Evolutionary conservation across 2,797 vertebrate species (phyloP), one percentile per base, ranked within the genome.

Genomic region (Margarornis squamiger): DNA sequence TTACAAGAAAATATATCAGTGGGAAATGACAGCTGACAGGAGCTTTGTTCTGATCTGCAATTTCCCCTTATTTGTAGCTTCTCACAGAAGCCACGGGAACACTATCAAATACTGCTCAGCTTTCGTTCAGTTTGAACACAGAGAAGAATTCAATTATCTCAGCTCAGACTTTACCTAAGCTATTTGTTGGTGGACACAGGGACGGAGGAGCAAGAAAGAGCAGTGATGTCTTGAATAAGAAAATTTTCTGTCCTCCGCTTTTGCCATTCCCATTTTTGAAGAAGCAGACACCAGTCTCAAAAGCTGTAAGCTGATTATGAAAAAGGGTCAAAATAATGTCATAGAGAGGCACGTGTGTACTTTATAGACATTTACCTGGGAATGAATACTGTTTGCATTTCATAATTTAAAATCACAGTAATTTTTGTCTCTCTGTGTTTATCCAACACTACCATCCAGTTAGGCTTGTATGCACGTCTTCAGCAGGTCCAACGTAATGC

Each of bases 1-100:
- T 96, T 96, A 93, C 66, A 88, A 63, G 83, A 94, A 97, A 95
- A 95, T 79, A 51, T 67, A 87, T 95, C 88, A 91, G 68, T 55
- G 43, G 49, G 63, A 96, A 95, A 91, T 82, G 91, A 95, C 91
- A 97, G 77, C 67, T 93, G 84, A 91, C 86, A 90, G 61, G 86
- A 80, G 18, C 32, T 95, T 96, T 92, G 78, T 96, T 96, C 71
- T 92, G 91, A 96, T 90, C 95, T 71, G 27, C 71, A 83, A 41
- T 97, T 96, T 97, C 79, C 48, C 48, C 45, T 78, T 67, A 49
- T 90, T 90, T 93, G 86, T 68, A 82, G 75, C 58, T 95, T 96
- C 34, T 10, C 61, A 55, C 27, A 65, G 38, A 95, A 92, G n/a
- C 41, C 26, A 30, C 41, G 54, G 71, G 59, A 90, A 82, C 54